A percentile compares a stretch with the other conserved stretches of the same genome.
Conservation (phyloP, 1,140 invertebrate genomes). For the Drosophila paulistorum region DNA sequence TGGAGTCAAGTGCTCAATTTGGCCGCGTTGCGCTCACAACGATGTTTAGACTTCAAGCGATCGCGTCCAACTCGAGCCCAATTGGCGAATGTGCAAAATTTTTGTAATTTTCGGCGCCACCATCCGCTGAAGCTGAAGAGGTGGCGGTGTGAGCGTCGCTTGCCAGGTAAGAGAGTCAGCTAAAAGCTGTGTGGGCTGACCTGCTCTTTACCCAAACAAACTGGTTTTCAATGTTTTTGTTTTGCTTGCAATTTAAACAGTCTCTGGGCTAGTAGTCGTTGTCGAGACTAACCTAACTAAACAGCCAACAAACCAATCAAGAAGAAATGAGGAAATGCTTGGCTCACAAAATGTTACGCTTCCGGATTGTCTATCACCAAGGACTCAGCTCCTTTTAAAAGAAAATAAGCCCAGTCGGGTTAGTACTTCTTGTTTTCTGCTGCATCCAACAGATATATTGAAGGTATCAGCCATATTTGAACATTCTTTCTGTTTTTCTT, state of each 20-base stretch:
- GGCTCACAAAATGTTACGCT: conserved; percentile 24
- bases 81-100: conserved; percentile 70
- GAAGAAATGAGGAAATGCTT: conserved; percentile 65
- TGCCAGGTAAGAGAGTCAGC: conserved; percentile 46
- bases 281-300: conserved; percentile 41
- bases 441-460: too few species aligned
- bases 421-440: too few species aligned
- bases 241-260: conserved; percentile 29
- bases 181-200: conserved; percentile 47
- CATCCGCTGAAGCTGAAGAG: conserved; percentile 24
- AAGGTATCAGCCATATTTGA: too few species aligned
- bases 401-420: too few species aligned
- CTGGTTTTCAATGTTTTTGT: conserved; percentile 44
- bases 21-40: conserved; percentile 30
- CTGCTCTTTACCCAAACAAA: conserved; percentile 54
- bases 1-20: conserved; percentile 22
- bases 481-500: too few species aligned
- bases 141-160: conserved; percentile 35
- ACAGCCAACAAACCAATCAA: conserved; percentile 34
- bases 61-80: conserved; percentile 54
- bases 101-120: conserved; percentile 54
- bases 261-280: conserved; percentile 15
- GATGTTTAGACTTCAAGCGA: conserved; percentile 62
- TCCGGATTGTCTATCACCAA: conserved; percentile 59
- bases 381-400: conserved; percentile 17